phyloP scores from a whole-genome alignment of 1,140 invertebrate genomes.

The Lepidurus couesii region DNA sequence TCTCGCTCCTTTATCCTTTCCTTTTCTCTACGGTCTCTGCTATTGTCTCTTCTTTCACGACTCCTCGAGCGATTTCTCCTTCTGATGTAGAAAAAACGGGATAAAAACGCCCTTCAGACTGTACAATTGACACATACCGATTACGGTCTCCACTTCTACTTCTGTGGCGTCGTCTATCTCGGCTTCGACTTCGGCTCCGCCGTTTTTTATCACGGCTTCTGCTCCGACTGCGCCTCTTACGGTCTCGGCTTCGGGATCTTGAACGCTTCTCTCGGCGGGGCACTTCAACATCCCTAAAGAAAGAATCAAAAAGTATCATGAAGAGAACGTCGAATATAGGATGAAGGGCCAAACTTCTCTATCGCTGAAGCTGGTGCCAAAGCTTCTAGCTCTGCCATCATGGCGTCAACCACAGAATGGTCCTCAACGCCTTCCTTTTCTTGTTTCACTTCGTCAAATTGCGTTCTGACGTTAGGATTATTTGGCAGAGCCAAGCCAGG shows the following conservation, averaged over 20 bases:
- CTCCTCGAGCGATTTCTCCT: slow-evolving; percentile 43
- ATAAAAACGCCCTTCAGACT: not conserved
- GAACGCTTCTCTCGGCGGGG: slow-evolving; percentile 25
- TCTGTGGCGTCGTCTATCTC: slow-evolving; percentile 44
- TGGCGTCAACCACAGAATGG: slow-evolving; percentile 62
- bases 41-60: slow-evolving; percentile 38
- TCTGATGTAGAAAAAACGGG: slow-evolving; percentile 16
- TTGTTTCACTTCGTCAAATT: slow-evolving; percentile 40
- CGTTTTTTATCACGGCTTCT: slow-evolving; percentile 40
- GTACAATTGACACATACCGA: slow-evolving; percentile 36
- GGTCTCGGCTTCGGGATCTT: slow-evolving; percentile 35
- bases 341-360: not conserved
- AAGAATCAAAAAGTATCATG: not conserved
- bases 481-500: slow-evolving; percentile 87
- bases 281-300: not conserved
- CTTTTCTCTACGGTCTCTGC: slow-evolving; percentile 40
- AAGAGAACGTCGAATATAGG: not conserved
- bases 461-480: slow-evolving; percentile 50
- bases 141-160: slow-evolving; percentile 42
- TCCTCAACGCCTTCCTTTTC: slow-evolving; percentile 46
- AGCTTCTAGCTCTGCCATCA: slow-evolving; percentile 84
- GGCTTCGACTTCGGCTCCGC: slow-evolving; percentile 38
- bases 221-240: slow-evolving; percentile 41
- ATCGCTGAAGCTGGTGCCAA: slow-evolving; percentile 57
- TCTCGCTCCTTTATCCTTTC: slow-evolving; percentile 41